Conservation (phyloP, 2,797 vertebrate genomes). For the Gallinago stenura region DNA sequence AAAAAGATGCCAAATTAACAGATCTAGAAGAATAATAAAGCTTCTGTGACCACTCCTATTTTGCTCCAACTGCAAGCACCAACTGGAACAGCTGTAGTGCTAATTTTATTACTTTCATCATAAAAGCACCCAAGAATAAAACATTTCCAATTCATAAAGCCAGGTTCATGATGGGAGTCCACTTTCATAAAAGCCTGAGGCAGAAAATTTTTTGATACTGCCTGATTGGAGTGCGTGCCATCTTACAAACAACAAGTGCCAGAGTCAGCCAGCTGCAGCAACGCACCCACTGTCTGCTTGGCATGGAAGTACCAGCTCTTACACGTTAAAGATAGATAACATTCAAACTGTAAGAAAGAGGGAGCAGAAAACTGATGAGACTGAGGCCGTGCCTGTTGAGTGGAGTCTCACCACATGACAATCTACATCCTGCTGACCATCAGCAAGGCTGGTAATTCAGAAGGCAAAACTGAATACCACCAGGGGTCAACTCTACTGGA, state of each 20-base stretch:
- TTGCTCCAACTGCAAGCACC: not conserved
- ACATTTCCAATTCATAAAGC: not conserved
- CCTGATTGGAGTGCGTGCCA: fast-evolving
- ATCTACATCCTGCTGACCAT: not conserved
- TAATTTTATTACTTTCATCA: not conserved
- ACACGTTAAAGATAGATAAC: not conserved
- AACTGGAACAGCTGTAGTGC: not conserved
- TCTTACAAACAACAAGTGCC: not conserved
- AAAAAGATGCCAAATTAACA: conserved; percentile 1
- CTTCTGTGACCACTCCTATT: not conserved
- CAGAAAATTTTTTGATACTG: not conserved
- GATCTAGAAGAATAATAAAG: not conserved
- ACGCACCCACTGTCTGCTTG: not conserved
- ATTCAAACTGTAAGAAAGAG: not conserved
- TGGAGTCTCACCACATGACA: not conserved
- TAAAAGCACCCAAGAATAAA: not conserved
- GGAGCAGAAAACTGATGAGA: not conserved
- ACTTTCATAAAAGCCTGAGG: not conserved
- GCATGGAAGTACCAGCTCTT: not conserved
- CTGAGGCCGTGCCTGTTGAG: not conserved
- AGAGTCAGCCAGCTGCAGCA: not conserved
- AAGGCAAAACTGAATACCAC: not conserved
- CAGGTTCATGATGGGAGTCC: not conserved
- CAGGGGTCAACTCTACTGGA: not conserved
- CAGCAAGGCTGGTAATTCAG: not conserved